Conservation (phyloP, 1,140 invertebrate species). For the Cephus cinctus region DNA sequence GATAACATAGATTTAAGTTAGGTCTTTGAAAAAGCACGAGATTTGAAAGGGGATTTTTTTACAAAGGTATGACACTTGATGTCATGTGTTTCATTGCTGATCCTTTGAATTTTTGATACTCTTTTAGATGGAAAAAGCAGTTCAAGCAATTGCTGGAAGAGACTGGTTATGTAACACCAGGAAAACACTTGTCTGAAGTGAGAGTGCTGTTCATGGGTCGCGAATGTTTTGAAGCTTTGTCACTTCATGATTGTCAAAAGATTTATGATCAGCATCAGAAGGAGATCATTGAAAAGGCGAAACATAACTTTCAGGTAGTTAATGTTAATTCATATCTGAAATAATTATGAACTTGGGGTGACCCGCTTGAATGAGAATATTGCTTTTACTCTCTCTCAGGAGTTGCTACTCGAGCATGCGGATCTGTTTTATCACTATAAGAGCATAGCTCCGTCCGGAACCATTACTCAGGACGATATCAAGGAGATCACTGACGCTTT, state of each 20-base stretch:
- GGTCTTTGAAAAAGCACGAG: too few relatives aligned
- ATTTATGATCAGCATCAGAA: constrained; percentile 95
- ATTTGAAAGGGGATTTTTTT: too few relatives aligned
- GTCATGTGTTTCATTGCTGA: constrained; percentile 3
- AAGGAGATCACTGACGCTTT: constrained; percentile 91
- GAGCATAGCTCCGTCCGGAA: constrained; percentile 83
- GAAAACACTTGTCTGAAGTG: constrained; percentile 89
- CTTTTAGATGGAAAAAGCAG: constrained; percentile 79
- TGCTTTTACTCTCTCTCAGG: constrained; percentile 60
- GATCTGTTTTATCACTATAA: constrained; percentile 94
- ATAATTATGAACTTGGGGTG: too few relatives aligned
- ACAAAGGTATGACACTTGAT: too few relatives aligned
- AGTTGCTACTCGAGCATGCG: constrained; percentile 90
- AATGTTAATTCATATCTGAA: constrained; percentile 4
- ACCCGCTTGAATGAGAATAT: too few relatives aligned
- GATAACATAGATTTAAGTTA: too few relatives aligned
- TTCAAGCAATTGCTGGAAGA: constrained; percentile 93
- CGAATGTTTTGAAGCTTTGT: constrained; percentile 90
- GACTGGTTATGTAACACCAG: constrained; percentile 91
- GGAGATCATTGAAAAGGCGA: constrained; percentile 87
- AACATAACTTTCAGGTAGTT: constrained; percentile 82
- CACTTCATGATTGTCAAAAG: constrained; percentile 85
- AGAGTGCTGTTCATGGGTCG: constrained; percentile 92
- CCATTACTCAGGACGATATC: constrained; percentile 91
- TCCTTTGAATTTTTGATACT: constrained; percentile 8